These are phyloP conservation scores for Phenganax subtilis DNA, from an alignment of 92 coral and sea anemone species.

Conservation along the genomic window DNA sequence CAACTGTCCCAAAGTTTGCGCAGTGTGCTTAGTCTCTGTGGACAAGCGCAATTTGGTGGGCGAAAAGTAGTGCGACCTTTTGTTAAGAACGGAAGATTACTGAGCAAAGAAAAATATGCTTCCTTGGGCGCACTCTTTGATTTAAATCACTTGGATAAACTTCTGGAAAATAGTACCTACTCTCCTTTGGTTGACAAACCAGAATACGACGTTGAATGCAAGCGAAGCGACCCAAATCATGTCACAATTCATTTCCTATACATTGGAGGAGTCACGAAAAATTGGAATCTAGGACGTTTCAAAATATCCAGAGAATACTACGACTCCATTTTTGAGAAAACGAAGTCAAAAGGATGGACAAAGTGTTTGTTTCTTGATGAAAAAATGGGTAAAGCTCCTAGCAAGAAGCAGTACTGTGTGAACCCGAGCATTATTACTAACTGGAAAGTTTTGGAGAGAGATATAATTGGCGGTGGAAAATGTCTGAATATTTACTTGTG, in stretches of 20 bases:
- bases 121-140: background rate
- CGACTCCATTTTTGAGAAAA: background rate
- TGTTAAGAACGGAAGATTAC: background rate
- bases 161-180: background rate
- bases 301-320: background rate
- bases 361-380: background rate
- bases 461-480: background rate
- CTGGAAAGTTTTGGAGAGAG: slow-evolving; percentile 2
- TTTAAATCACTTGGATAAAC: background rate
- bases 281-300: background rate
- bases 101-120: background rate
- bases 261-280: background rate
- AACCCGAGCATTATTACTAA: background rate
- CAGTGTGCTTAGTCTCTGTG: slow-evolving; percentile 5
- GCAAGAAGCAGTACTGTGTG: background rate
- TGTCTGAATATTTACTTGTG: background rate
- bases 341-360: background rate
- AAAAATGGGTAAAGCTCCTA: background rate
- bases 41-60: background rate
- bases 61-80: background rate
- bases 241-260: background rate
- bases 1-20: background rate
- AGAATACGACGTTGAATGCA: background rate
- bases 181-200: background rate
- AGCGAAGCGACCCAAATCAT: background rate